These are phyloP conservation scores for Rhabdophis nuchalis DNA, from an alignment of 2,797 vertebrate species.

Conservation along the genomic window DNA sequence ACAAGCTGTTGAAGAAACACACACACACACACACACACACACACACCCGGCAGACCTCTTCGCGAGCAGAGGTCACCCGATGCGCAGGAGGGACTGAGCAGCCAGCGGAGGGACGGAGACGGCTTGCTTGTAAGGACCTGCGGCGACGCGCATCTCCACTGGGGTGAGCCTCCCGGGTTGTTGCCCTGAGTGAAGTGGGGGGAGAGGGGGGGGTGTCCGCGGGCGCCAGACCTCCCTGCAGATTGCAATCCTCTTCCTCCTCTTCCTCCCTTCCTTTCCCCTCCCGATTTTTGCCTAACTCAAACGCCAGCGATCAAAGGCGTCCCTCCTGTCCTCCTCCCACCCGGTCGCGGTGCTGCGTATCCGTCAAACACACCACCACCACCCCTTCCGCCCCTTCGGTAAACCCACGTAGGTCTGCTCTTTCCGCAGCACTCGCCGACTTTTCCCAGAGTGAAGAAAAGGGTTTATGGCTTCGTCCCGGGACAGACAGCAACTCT, in stretches of 20 bases:
- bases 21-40: no score
- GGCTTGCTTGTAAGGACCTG: neutral
- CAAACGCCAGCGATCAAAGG: neutral
- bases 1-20: conserved; percentile 46
- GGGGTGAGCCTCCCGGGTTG: conserved; percentile 14
- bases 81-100: conserved; percentile 2
- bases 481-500: neutral
- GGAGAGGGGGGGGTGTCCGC: no score
- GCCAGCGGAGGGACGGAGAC: neutral
- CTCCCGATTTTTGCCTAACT: neutral
- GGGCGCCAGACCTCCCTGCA: neutral
- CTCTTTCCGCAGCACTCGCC: neutral
- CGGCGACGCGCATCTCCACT: neutral
- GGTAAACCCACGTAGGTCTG: neutral
- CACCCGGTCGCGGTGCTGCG: neutral
- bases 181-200: neutral
- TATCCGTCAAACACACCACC: neutral
- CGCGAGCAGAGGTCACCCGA: conserved; percentile 4
- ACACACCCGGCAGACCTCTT: neutral
- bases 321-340: neutral
- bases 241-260: neutral
- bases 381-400: neutral
- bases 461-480: neutral
- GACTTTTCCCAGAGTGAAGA: neutral
- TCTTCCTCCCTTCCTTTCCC: neutral